Percentiles rank a stretch among this genome's conserved stretches.
Evolutionary conservation across 2,113 vertebrate genomes (phyloP).

Genomic region (Leuciscus idus): DNA sequence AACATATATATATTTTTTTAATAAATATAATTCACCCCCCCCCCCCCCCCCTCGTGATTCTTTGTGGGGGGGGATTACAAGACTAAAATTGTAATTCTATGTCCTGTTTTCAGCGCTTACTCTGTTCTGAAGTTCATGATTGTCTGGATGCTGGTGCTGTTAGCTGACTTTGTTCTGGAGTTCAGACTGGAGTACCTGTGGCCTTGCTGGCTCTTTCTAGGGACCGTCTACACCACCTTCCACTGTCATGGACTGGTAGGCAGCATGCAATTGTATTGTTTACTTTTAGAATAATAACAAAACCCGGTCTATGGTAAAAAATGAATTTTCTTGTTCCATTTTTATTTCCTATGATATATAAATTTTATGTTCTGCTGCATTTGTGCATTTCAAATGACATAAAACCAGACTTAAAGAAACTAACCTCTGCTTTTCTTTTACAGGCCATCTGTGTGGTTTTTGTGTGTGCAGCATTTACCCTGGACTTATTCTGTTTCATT

Average conservation of each 20-base stretch:
- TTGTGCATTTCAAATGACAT: not conserved
- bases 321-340: not conserved
- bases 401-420: not conserved
- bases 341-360: not conserved
- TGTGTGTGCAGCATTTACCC: constrained; percentile 81
- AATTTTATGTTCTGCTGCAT: not conserved
- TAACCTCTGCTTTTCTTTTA: constrained; percentile 45
- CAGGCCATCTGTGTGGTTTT: constrained; percentile 82
- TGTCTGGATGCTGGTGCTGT: constrained; percentile 80
- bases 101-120: constrained; percentile 71
- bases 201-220: constrained; percentile 84
- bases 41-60: not conserved
- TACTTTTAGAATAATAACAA: not conserved
- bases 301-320: not conserved
- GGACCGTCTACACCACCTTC: constrained; percentile 83
- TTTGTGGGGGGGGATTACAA: too few relatives aligned
- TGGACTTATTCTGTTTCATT: constrained; percentile 83
- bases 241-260: constrained; percentile 83
- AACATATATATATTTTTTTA: not conserved
- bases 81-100: not conserved
- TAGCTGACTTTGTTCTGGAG: constrained; percentile 82
- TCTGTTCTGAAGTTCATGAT: constrained; percentile 81
- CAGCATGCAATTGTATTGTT: not conserved
- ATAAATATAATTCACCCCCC: not conserved
- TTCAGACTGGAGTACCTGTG: constrained; percentile 83